Evolutionary conservation across 2,888 invertebrate species (phyloP).

Genomic region (Conops quadrifasciatus): DNA sequence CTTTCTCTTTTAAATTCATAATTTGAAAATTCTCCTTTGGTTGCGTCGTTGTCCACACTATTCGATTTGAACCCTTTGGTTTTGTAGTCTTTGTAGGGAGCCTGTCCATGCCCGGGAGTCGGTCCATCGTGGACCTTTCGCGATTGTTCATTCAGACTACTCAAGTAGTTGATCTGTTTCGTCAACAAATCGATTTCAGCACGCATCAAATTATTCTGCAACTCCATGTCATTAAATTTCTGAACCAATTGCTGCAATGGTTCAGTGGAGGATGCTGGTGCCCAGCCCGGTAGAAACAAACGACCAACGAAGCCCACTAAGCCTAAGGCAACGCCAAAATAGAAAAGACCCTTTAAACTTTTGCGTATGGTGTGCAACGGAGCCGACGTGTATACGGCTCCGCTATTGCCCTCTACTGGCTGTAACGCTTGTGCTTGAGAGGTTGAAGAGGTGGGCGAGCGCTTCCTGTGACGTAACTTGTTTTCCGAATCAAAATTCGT

Average conservation of each 20-base stretch:
- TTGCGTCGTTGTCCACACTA: background rate
- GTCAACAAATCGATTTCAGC: slow-evolving; percentile 61
- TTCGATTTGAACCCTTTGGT: slow-evolving; percentile 19
- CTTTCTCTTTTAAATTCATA: background rate
- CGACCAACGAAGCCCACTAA: slow-evolving; percentile 55
- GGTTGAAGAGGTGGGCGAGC: slow-evolving; percentile 18
- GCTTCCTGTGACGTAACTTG: slow-evolving; percentile 25
- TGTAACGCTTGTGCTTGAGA: background rate
- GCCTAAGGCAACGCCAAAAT: slow-evolving; percentile 51
- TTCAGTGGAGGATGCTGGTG: slow-evolving; percentile 38
- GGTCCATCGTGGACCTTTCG: slow-evolving; percentile 15
- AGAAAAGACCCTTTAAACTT: slow-evolving; percentile 54
- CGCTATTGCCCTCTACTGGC: background rate
- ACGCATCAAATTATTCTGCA: slow-evolving; percentile 61
- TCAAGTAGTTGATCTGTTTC: slow-evolving; percentile 59
- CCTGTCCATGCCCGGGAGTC: background rate
- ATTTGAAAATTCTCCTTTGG: background rate
- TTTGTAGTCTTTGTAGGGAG: background rate
- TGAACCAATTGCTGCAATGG: slow-evolving; percentile 46
- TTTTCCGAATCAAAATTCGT: background rate
- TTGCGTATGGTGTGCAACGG: slow-evolving; percentile 46
- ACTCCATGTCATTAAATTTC: slow-evolving; percentile 54
- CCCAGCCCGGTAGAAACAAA: slow-evolving; percentile 54
- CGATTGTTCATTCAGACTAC: slow-evolving; percentile 38
- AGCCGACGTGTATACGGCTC: background rate